A percentile compares a stretch with the other conserved stretches of the same genome.
These are phyloP conservation scores for Orchesellides sinensis DNA, from an alignment of 2,888 invertebrate species.

Conservation along the genomic window DNA sequence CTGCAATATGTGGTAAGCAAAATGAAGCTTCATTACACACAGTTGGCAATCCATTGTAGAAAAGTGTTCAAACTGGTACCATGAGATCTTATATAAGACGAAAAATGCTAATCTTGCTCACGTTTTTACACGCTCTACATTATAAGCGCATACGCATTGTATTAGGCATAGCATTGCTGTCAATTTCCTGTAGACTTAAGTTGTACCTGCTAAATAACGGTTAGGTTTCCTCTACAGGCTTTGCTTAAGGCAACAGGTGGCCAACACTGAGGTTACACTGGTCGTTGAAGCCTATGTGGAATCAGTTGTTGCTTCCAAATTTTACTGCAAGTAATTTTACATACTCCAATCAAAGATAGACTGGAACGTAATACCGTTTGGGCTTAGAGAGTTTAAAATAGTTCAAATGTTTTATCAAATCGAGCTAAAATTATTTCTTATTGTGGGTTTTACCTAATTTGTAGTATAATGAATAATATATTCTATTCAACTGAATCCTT, in stretches of 20 bases:
- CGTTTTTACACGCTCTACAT: conserved; percentile 1
- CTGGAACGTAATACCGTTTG: too few relatives aligned
- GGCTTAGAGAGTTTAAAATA: too few relatives aligned
- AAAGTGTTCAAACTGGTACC: conserved; percentile 47
- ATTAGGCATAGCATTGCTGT: conserved; percentile 11
- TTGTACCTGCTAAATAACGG: not conserved
- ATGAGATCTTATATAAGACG: conserved; percentile 53
- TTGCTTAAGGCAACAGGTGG: conserved; percentile 57
- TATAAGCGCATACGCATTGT: not conserved
- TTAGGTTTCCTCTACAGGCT: conserved; percentile 49
- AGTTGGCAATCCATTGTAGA: not conserved
- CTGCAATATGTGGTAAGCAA: not conserved
- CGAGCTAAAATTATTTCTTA: too few relatives aligned
- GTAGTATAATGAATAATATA: too few relatives aligned
- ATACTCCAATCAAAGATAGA: too few relatives aligned
- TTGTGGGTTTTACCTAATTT: too few relatives aligned
- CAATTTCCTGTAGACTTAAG: conserved; percentile 46
- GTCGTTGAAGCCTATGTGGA: conserved; percentile 13
- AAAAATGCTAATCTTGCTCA: conserved; percentile 37
- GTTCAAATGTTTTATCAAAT: too few relatives aligned
- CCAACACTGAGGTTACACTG: not conserved
- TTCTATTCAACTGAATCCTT: too few relatives aligned
- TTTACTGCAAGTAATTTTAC: too few relatives aligned
- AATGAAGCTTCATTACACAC: not conserved
- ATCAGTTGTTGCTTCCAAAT: too few relatives aligned